These are phyloP conservation scores for Pseudobourletiella spinata DNA, from an alignment of 1,140 invertebrate genomes.

Conservation along the genomic window DNA sequence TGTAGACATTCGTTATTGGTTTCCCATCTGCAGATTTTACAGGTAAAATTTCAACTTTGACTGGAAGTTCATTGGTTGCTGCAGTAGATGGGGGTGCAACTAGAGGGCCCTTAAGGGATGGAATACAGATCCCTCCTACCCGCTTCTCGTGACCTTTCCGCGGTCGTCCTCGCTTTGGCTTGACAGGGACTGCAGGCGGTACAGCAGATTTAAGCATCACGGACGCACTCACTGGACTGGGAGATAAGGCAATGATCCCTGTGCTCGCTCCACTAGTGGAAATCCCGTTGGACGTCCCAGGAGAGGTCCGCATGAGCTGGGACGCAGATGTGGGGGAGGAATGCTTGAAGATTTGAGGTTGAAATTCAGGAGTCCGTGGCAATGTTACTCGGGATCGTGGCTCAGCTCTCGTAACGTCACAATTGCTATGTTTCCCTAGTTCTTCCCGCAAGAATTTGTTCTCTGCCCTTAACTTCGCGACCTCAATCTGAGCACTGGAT, in stretches of 20 bases:
- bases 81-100: too few relatives aligned
- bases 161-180: conserved; percentile 7
- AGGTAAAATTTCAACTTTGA: conserved; percentile 20
- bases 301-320: too few relatives aligned
- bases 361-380: neutral
- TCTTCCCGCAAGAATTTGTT: conserved; percentile 8
- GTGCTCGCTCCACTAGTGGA: too few relatives aligned
- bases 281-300: neutral
- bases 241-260: neutral
- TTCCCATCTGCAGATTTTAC: neutral
- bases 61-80: conserved; percentile 5
- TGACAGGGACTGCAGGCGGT: neutral
- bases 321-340: neutral
- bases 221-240: neutral
- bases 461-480: neutral
- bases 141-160: conserved; percentile 26
- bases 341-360: neutral
- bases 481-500: neutral
- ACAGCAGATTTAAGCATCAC: neutral
- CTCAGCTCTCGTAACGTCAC: neutral
- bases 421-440: conserved; percentile 12
- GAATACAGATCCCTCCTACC: conserved; percentile 6
- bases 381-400: neutral
- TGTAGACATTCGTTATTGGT: neutral
- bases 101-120: neutral